These are phyloP conservation scores for Microtus ochrogaster DNA, from an alignment of 2,113 vertebrate species.

Conservation along the genomic window DNA sequence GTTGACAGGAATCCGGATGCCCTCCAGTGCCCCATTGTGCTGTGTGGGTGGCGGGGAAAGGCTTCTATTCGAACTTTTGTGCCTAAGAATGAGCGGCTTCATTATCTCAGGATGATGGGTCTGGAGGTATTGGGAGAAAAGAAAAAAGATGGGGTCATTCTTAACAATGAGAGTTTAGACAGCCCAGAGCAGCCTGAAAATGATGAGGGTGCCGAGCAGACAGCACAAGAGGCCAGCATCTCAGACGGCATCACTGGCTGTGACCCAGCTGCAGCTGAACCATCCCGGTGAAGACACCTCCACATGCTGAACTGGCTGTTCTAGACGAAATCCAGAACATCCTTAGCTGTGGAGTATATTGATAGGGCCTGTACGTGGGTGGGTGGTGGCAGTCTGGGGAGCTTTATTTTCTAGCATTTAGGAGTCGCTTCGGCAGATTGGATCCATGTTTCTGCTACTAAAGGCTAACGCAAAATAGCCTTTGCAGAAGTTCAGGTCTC, in stretches of 20 bases:
- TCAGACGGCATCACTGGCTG: fast-evolving
- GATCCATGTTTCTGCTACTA: conserved; percentile 56
- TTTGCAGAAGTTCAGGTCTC: background rate
- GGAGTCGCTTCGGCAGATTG: background rate
- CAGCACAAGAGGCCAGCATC: conserved; percentile 40
- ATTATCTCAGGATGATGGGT: conserved; percentile 98
- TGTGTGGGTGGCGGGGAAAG: conserved; percentile 98
- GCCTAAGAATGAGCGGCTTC: conserved; percentile 95
- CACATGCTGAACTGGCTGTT: background rate
- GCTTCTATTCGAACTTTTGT: conserved; percentile 97
- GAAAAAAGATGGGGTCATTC: conserved; percentile 76
- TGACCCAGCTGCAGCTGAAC: fast-evolving
- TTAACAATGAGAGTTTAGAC: background rate
- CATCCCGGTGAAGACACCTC: background rate
- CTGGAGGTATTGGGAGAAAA: conserved; percentile 93
- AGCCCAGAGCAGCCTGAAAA: conserved; percentile 62
- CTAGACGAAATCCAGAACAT: conserved; percentile 8
- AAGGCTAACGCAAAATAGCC: background rate
- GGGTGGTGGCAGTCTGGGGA: background rate
- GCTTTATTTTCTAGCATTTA: background rate
- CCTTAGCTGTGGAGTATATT: conserved; percentile 41
- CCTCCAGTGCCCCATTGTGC: conserved; percentile 95
- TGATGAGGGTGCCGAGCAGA: conserved; percentile 41
- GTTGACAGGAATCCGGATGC: conserved; percentile 87
- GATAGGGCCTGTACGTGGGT: background rate